Percentiles rank a stretch among this genome's conserved stretches.
phyloP scores from a whole-genome alignment of 2,113 vertebrate species.

The Sula dactylatra region DNA sequence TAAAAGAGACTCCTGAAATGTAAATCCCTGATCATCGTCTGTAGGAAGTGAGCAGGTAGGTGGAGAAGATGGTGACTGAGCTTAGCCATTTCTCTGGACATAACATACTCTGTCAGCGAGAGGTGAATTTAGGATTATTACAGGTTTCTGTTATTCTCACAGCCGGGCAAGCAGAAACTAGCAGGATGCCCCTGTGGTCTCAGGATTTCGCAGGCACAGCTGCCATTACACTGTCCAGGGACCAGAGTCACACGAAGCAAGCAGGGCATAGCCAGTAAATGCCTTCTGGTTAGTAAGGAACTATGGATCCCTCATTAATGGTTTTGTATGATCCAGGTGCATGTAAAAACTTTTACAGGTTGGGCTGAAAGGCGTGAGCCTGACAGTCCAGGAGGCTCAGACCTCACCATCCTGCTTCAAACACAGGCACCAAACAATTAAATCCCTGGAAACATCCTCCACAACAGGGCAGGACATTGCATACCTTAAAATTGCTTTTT shows the following conservation, averaged over 20 bases:
- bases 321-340: not conserved
- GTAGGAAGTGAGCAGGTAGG: not conserved
- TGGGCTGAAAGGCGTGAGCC: not conserved
- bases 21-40: accelerated
- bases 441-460: not conserved
- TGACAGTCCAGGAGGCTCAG: not conserved
- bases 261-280: not conserved
- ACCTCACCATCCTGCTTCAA: not conserved
- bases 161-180: not conserved
- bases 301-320: not conserved
- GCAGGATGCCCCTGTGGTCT: not conserved
- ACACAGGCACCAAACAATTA: not conserved
- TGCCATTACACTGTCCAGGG: not conserved
- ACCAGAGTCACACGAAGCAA: not conserved
- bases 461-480: not conserved
- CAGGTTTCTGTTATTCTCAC: not conserved
- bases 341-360: not conserved
- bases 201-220: not conserved
- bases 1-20: not conserved
- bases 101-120: not conserved
- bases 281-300: not conserved
- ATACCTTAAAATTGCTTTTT: not conserved
- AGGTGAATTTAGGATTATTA: not conserved
- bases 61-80: not conserved
- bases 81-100: not conserved